Conservation (phyloP, 2,113 vertebrate species). For the Chionomys nivalis region DNA sequence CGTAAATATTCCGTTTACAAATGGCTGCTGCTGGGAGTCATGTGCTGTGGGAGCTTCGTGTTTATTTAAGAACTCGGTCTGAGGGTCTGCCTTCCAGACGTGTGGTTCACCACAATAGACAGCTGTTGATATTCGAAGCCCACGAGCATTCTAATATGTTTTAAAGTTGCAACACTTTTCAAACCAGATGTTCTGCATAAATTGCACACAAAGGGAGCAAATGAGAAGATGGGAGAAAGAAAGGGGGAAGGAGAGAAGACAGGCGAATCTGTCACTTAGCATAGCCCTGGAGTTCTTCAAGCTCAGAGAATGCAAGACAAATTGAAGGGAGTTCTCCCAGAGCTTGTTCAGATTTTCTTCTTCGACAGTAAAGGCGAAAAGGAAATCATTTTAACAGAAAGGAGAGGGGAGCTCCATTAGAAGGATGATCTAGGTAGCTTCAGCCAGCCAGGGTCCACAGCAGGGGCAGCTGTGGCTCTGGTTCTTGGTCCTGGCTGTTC, state of each 20-base stretch:
- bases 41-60: slow-evolving; percentile 89
- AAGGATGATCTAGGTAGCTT: background rate
- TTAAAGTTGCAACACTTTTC: slow-evolving; percentile 91
- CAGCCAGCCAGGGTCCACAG: background rate
- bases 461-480: background rate
- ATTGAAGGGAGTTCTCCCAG: slow-evolving; percentile 77
- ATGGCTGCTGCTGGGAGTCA: slow-evolving; percentile 85
- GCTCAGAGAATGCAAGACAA: slow-evolving; percentile 58
- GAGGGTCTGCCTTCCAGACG: slow-evolving; percentile 90
- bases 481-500: background rate
- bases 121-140: slow-evolving; percentile 90
- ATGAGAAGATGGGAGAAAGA: slow-evolving; percentile 59
- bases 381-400: slow-evolving; percentile 70
- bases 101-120: slow-evolving; percentile 89
- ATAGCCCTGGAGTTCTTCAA: slow-evolving; percentile 70
- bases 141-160: slow-evolving; percentile 91
- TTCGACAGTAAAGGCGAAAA: slow-evolving; percentile 66
- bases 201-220: slow-evolving; percentile 68
- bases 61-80: slow-evolving; percentile 91
- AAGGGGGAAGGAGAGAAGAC: slow-evolving; percentile 53
- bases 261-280: slow-evolving; percentile 81
- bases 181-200: slow-evolving; percentile 92
- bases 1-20: slow-evolving; percentile 86
- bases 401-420: slow-evolving; percentile 51
- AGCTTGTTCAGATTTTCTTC: slow-evolving; percentile 40